Conservation (phyloP, 2,888 invertebrate species). For the Heteropelma amictum region DNA sequence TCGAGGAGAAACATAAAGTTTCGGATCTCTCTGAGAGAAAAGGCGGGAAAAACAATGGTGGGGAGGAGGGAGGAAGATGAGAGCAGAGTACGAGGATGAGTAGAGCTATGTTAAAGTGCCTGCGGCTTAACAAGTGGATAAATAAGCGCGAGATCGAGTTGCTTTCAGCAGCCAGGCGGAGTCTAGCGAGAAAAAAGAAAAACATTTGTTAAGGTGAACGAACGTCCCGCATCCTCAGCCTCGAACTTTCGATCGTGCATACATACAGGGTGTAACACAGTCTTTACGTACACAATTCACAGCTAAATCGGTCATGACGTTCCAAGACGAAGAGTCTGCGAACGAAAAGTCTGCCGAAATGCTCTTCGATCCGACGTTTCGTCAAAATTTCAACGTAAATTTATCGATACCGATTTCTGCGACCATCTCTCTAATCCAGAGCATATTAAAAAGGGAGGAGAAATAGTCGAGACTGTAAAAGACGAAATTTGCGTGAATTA, state of each 20-base stretch:
- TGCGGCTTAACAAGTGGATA: constrained; percentile 47
- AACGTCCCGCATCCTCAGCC: constrained; percentile 9
- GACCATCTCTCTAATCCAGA: no score
- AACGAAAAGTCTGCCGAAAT: no score
- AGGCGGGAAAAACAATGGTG: not conserved
- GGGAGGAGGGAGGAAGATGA: not conserved
- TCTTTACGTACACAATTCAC: no score
- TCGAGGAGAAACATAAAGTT: constrained; percentile 7
- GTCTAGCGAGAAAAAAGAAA: constrained; percentile 11
- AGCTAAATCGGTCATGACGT: no score
- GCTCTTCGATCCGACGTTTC: no score
- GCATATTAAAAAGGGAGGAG: no score
- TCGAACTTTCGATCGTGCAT: not conserved
- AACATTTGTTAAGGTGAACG: constrained; percentile 29
- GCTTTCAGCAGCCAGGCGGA: not conserved
- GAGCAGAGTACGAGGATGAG: not conserved
- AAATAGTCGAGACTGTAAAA: not conserved
- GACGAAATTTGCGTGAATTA: no score
- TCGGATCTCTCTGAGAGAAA: no score
- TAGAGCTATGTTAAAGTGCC: constrained; percentile 32
- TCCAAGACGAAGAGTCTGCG: no score
- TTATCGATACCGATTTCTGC: no score
- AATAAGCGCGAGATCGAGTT: constrained; percentile 40
- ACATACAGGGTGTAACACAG: not conserved
- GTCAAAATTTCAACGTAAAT: no score